Percentiles rank a stretch among this genome's conserved stretches.
phyloP scores from a whole-genome alignment of 37 sponge, comb jelly and placozoan species.

The Axinella damicornis region DNA sequence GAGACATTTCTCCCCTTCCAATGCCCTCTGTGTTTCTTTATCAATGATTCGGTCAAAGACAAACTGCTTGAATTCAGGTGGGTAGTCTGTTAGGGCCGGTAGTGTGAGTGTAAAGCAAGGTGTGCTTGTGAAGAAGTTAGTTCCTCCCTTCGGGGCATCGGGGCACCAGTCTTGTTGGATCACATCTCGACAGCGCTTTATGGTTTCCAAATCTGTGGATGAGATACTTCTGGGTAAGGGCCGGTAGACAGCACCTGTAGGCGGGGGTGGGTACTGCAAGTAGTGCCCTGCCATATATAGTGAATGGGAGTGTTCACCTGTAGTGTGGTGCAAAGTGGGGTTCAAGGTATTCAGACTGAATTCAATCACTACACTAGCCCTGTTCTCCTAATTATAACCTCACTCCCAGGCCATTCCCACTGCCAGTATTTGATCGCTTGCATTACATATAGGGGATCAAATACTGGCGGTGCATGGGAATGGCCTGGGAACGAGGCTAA shows the following conservation, averaged over 20 bases:
- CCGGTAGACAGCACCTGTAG: not conserved
- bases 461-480: no score
- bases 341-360: no score
- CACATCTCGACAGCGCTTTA: not conserved
- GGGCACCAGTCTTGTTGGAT: conserved; percentile 38
- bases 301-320: no score
- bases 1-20: conserved; percentile 50
- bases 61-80: conserved; percentile 44
- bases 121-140: conserved; percentile 32
- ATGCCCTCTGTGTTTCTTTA: not conserved
- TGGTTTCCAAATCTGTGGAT: conserved; percentile 37
- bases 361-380: no score
- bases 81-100: conserved; percentile 36
- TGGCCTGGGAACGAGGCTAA: no score
- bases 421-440: no score
- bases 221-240: conserved; percentile 53
- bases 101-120: conserved; percentile 60
- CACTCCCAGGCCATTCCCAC: no score
- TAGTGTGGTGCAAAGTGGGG: no score
- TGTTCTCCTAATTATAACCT: no score
- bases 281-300: no score
- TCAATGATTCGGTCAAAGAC: conserved; percentile 44
- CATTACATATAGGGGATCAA: no score
- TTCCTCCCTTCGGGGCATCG: conserved; percentile 20
- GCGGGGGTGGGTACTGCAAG: no score